Conservation (phyloP, 2,888 invertebrate species). For the Cheiracanthium punctorium region DNA sequence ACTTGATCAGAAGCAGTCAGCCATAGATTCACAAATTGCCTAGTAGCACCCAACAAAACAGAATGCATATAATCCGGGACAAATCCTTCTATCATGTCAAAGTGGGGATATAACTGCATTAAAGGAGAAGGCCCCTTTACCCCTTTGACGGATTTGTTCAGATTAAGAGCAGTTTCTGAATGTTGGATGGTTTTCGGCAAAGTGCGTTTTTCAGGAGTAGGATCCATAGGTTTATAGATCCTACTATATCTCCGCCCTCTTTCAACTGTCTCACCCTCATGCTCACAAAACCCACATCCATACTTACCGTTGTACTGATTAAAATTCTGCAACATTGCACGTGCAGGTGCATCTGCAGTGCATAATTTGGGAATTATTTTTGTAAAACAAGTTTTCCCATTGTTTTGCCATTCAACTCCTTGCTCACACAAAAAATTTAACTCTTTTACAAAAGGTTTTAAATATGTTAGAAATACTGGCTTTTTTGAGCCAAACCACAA, state of each 20-base stretch:
- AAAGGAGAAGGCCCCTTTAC: constrained; percentile 43
- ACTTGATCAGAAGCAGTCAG: constrained; percentile 37
- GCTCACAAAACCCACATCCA: constrained; percentile 26
- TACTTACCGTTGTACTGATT: constrained; percentile 11
- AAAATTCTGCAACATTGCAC: constrained; percentile 26
- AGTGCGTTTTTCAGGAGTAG: background rate
- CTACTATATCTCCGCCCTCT: constrained; percentile 7
- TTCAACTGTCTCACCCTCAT: background rate
- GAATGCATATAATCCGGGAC: constrained; percentile 72
- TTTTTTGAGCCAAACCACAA: background rate
- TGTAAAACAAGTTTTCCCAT: background rate
- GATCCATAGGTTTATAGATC: background rate
- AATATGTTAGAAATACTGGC: background rate
- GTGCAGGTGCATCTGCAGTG: constrained; percentile 20
- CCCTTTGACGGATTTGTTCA: constrained; percentile 1
- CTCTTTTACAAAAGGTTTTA: background rate
- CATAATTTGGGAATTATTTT: background rate
- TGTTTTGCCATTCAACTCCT: background rate
- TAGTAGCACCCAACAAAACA: constrained; percentile 71
- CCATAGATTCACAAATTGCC: constrained; percentile 70
- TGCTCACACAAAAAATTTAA: background rate
- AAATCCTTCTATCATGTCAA: constrained; percentile 71
- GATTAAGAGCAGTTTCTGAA: background rate
- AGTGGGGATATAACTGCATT: constrained; percentile 28
- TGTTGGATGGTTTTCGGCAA: background rate